Percentiles rank a stretch among this genome's conserved stretches.
phyloP scores from a whole-genome alignment of 2,797 vertebrate species.

The Delichon dasypus region DNA sequence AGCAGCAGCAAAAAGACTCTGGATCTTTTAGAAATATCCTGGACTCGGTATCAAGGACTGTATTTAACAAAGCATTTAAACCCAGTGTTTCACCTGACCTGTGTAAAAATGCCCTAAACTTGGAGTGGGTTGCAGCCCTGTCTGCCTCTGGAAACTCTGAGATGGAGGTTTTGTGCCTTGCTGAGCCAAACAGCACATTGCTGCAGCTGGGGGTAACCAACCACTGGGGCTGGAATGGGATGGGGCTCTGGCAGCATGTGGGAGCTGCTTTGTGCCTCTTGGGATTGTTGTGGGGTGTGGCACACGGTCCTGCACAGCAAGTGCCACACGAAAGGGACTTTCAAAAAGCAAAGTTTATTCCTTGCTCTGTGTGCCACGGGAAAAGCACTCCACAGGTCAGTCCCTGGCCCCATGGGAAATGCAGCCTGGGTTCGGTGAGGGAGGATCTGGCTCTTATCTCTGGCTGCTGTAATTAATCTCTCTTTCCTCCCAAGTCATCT shows the following conservation, averaged over 20 bases:
- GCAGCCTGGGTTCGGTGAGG: background rate
- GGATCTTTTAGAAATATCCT: background rate
- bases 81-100: background rate
- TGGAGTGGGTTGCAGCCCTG: background rate
- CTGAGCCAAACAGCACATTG: background rate
- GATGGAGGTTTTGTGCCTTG: background rate
- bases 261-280: background rate
- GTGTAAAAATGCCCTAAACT: background rate
- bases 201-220: background rate
- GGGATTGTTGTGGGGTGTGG: background rate
- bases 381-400: background rate
- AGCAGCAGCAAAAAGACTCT: background rate
- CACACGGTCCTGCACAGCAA: background rate
- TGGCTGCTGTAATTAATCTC: background rate
- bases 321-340: background rate
- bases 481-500: background rate
- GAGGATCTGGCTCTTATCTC: background rate
- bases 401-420: fast-evolving
- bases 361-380: background rate
- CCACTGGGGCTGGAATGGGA: fast-evolving
- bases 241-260: background rate
- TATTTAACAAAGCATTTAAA: background rate
- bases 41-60: background rate
- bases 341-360: background rate
- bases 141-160: background rate